These are phyloP conservation scores for Coelogynopora nodosa DNA, from an alignment of 2,888 invertebrate genomes.

Conservation along the genomic window DNA sequence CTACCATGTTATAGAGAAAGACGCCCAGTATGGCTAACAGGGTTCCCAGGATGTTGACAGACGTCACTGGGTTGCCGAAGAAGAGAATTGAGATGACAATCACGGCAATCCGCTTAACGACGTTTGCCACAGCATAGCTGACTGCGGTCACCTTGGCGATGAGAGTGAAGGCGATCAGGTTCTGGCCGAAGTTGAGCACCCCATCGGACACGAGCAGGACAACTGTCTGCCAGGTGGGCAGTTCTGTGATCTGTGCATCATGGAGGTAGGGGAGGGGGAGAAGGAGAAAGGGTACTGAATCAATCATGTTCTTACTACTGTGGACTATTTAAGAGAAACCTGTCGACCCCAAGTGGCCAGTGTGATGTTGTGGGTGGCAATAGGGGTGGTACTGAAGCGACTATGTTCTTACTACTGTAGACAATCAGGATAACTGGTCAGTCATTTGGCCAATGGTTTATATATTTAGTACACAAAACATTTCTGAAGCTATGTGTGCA, in stretches of 20 bases:
- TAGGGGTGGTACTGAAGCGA: too few species aligned
- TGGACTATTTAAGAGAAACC: too few species aligned
- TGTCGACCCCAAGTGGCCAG: too few species aligned
- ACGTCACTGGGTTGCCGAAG: constrained; percentile 84
- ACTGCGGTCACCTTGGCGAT: constrained; percentile 82
- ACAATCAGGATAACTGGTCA: too few species aligned
- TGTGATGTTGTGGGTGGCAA: too few species aligned
- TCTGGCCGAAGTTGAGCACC: constrained; percentile 85
- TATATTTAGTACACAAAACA: too few species aligned
- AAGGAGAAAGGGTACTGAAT: too few species aligned
- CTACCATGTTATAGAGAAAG: constrained; percentile 77
- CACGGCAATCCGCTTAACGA: constrained; percentile 82
- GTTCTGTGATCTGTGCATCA: constrained; percentile 3
- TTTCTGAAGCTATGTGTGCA: too few species aligned
- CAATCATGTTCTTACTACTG: too few species aligned
- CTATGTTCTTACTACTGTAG: too few species aligned
- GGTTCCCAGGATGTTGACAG: constrained; percentile 83
- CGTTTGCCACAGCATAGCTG: constrained; percentile 89
- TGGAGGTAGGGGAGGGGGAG: too few species aligned
- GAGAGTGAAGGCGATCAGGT: constrained; percentile 87
- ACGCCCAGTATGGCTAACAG: constrained; percentile 82
- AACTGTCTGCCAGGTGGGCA: constrained; percentile 43
- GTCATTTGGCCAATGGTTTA: too few species aligned
- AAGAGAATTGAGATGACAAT: constrained; percentile 81
- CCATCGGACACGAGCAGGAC: constrained; percentile 74